These are phyloP conservation scores for Graptemys geographica DNA, from an alignment of 2,797 vertebrate species.

Conservation along the genomic window DNA sequence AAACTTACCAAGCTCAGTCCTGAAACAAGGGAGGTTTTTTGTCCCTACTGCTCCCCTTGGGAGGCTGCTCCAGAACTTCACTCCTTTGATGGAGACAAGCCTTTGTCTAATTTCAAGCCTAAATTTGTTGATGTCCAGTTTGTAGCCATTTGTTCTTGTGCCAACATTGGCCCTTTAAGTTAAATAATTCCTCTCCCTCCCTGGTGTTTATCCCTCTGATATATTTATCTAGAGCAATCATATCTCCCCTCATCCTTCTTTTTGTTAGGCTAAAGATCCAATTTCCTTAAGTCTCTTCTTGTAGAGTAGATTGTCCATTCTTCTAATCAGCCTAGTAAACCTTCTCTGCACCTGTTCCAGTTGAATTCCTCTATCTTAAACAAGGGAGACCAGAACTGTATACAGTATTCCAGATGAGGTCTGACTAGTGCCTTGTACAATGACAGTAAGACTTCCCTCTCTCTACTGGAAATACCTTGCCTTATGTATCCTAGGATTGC, in stretches of 20 bases:
- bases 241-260: too few relatives aligned
- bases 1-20: background rate
- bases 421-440: background rate
- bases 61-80: background rate
- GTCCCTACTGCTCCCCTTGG: background rate
- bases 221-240: too few relatives aligned
- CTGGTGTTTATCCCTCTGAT: too few relatives aligned
- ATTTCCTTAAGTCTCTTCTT: too few relatives aligned
- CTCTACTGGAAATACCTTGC: background rate
- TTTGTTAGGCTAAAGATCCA: too few relatives aligned
- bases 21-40: background rate
- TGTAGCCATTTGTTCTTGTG: too few relatives aligned
- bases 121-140: too few relatives aligned
- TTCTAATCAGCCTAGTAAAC: too few relatives aligned
- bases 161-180: too few relatives aligned
- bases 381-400: background rate
- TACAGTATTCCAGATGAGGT: background rate
- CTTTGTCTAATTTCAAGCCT: background rate
- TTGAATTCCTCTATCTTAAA: background rate
- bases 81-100: background rate
- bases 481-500: background rate
- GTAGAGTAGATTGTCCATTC: too few relatives aligned
- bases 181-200: too few relatives aligned
- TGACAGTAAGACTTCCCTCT: background rate
- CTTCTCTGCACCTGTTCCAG: too few relatives aligned